Base-by-base conservation (phyloP, 2,113 vertebrate genomes). In the Pycnonotus jocosus region DNA sequence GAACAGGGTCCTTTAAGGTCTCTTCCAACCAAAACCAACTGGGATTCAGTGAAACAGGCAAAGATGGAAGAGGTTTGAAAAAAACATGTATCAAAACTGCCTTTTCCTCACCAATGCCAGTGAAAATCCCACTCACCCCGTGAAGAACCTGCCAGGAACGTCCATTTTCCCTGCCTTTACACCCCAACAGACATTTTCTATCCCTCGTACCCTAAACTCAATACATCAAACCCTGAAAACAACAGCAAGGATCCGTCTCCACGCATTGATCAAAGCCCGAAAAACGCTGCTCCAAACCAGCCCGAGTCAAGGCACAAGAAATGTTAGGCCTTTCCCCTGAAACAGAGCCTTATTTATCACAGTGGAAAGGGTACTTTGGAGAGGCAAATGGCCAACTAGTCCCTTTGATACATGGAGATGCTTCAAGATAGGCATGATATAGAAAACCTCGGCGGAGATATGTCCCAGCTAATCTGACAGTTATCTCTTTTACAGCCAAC, bases 321-420 rank as follows among this genome's bases (percentile, higher is more conserved):
- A 86, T 64, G 64, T 90, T 71, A 48, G 80, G 69, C 37, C 92
- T 88, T 68, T 71, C 85, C 57, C 50, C 24, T 60, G 85, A 81
- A 95, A 94, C 47, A 90, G 83, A 81, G n/a, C 71, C 82, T 47
- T 65, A 65, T 93, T 96, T 88, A 94, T 96, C 92, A 71, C 79
- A 0, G 33, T 22, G 80, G 66, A 70, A 81, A 87, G 24, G 78
- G 85, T 54, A 65, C 71, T 90, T 95, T 87, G 92, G 40, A 70
- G 77, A 88, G 93, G 90, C 93, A 92, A 93, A 95, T 83, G 76
- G 90, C 82, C 93, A 91, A 9, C 79, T 23, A 78, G 86, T 90
- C 44, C 64, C 80, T 95, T 95, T 93, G 95, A 94, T 88, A 92
- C 91, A 93, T 27, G 80, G 92, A 96, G 92, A 96, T 97, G 73